A percentile compares a stretch with the other conserved stretches of the same genome.
phyloP scores from a whole-genome alignment of 2,888 invertebrate genomes.

The Frankliniella fusca region DNA sequence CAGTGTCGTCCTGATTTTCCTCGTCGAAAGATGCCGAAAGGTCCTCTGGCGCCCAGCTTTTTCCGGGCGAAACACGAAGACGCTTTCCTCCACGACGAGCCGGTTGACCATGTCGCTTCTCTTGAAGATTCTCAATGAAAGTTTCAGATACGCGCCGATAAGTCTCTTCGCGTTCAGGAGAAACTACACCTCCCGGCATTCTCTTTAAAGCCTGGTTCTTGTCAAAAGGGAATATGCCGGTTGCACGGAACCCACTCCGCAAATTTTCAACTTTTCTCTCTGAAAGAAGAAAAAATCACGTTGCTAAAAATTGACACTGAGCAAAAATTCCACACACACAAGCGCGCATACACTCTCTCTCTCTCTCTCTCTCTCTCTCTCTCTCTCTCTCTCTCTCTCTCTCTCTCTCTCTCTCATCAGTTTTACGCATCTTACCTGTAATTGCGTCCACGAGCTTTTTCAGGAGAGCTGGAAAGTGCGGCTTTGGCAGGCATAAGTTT shows the following conservation, averaged over 20 bases:
- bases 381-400: too few relatives aligned
- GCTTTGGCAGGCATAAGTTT: slow-evolving; percentile 30
- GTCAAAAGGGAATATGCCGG: not conserved
- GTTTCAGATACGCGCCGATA: not conserved
- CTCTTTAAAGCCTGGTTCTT: not conserved
- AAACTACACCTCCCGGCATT: not conserved
- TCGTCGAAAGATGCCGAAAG: too few relatives aligned
- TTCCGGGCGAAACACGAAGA: too few relatives aligned
- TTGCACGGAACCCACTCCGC: not conserved
- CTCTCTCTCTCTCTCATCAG: too few relatives aligned
- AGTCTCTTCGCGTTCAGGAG: not conserved
- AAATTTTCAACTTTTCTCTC: not conserved
- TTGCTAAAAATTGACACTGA: not conserved
- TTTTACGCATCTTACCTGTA: not conserved
- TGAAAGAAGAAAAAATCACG: not conserved
- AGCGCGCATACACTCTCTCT: too few relatives aligned
- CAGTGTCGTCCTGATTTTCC: too few relatives aligned
- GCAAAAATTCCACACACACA: too few relatives aligned
- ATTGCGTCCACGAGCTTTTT: slow-evolving; percentile 32
- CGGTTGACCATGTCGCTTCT: too few relatives aligned
- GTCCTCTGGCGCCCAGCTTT: too few relatives aligned
- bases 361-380: too few relatives aligned
- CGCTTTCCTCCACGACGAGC: too few relatives aligned
- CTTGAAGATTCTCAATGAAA: not conserved
- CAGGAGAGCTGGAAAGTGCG: slow-evolving; percentile 33